phyloP scores from a whole-genome alignment of 2,888 invertebrate genomes.

The Agrochola litura region DNA sequence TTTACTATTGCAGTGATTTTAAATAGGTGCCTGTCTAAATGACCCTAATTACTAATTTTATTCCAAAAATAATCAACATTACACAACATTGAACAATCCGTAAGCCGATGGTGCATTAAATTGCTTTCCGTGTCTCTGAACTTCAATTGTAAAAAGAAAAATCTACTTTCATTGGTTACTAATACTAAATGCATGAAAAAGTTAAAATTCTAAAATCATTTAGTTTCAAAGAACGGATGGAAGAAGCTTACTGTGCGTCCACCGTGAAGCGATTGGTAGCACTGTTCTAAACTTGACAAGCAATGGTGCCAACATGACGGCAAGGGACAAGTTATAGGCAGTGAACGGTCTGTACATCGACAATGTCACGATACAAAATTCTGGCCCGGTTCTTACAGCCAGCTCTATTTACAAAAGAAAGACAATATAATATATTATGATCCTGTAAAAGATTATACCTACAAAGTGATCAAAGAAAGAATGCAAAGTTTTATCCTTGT shows the following conservation, averaged over 20 bases:
- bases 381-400: background rate
- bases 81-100: constrained; percentile 5
- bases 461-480: background rate
- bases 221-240: background rate
- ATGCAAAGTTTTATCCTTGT: background rate
- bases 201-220: background rate
- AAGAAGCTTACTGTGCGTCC: too few species aligned
- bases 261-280: too few species aligned
- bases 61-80: background rate
- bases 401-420: background rate
- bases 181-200: constrained; percentile 21
- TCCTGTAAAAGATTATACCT: background rate
- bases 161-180: background rate
- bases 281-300: too few species aligned
- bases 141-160: background rate
- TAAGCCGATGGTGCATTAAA: constrained; percentile 28
- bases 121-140: background rate
- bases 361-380: background rate
- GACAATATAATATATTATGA: background rate
- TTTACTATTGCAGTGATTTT: background rate
- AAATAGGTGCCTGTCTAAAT: background rate
- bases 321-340: too few species aligned
- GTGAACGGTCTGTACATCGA: background rate
- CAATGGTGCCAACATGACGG: too few species aligned
- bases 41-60: background rate